Evolutionary conservation across 2,797 vertebrate species (phyloP).

Genomic region (Halcyon chelicuti): DNA sequence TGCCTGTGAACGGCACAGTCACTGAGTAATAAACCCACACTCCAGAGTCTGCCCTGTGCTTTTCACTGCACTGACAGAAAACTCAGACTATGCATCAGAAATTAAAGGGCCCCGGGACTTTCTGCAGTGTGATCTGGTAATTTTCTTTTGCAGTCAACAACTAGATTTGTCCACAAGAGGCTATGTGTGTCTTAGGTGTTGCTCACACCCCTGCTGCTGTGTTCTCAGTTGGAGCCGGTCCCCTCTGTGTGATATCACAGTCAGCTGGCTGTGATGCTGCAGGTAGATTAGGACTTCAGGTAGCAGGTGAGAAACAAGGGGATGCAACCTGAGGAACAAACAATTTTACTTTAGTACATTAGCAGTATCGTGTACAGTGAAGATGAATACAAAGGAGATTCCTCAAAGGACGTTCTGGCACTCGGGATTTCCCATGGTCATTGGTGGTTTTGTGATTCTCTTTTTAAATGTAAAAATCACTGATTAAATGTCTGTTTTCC

Average conservation of each 20-base stretch:
- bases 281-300: not conserved
- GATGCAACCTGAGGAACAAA: not conserved
- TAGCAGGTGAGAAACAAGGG: not conserved
- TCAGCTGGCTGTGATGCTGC: not conserved
- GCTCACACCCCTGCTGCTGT: not conserved
- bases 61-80: not conserved
- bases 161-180: not conserved
- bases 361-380: not conserved
- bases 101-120: not conserved
- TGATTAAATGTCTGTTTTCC: slow-evolving; percentile 13
- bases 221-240: not conserved
- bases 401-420: not conserved
- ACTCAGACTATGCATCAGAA: not conserved
- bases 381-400: not conserved
- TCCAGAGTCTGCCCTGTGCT: not conserved
- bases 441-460: not conserved
- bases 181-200: fast-evolving
- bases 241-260: not conserved
- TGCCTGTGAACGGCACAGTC: not conserved
- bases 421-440: not conserved
- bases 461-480: not conserved
- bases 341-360: not conserved
- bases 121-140: fast-evolving
- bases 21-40: not conserved
- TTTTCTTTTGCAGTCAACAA: not conserved